phyloP scores from a whole-genome alignment of 2,113 vertebrate species.

The Sinocyclocheilus anshuiensis region DNA sequence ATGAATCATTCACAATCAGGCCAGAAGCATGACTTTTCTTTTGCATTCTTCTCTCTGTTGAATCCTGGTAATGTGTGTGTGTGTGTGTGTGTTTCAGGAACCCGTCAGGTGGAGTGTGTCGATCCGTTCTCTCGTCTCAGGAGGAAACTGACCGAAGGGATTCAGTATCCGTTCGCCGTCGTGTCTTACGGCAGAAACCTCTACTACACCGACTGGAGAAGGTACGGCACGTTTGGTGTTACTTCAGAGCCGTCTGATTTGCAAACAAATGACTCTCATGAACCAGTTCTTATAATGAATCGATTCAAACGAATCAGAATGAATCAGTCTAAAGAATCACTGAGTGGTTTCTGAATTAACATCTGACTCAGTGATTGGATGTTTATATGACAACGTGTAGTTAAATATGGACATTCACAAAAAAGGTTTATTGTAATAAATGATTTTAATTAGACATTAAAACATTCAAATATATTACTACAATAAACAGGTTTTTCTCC shows the following conservation, averaged over 20 bases:
- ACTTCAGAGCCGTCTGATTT: neutral
- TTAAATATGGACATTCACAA: neutral
- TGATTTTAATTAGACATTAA: neutral
- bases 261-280: neutral
- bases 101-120: slow-evolving; percentile 86
- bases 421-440: neutral
- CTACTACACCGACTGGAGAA: slow-evolving; percentile 96
- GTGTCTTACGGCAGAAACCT: slow-evolving; percentile 85
- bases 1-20: neutral
- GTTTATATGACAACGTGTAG: neutral
- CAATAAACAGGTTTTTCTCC: too few species aligned
- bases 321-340: neutral
- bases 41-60: too few species aligned
- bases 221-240: slow-evolving; percentile 64
- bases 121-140: slow-evolving; percentile 76
- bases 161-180: slow-evolving; percentile 89
- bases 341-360: neutral
- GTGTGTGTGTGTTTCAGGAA: slow-evolving; percentile 72
- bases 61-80: neutral
- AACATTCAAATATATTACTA: too few species aligned
- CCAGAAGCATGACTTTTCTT: neutral
- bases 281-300: neutral
- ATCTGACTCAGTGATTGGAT: neutral
- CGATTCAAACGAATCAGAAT: neutral
- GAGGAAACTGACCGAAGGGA: slow-evolving; percentile 77